phyloP scores from a whole-genome alignment of 1,140 invertebrate species.

The Trialeurodes vaporariorum region DNA sequence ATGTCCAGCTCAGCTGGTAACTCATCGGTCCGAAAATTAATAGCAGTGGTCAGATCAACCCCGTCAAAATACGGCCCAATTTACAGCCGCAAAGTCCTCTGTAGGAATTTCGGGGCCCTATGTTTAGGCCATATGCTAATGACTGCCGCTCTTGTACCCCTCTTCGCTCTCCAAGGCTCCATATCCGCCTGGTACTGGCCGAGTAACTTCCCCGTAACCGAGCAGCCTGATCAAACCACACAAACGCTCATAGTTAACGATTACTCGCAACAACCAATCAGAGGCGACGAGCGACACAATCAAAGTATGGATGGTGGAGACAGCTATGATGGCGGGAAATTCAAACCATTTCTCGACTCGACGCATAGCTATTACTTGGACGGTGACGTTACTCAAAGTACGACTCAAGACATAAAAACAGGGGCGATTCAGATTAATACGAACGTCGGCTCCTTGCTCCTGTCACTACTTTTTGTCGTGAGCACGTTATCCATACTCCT shows the following conservation, averaged over 20 bases:
- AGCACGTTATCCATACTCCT: conserved; percentile 42
- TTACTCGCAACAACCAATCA: not conserved
- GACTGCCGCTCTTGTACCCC: conserved; percentile 48
- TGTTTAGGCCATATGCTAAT: conserved; percentile 44
- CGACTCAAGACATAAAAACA: conserved; percentile 17
- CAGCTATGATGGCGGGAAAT: not conserved
- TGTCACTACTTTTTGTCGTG: conserved; percentile 40
- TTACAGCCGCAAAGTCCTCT: conserved; percentile 32
- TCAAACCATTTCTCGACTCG: too few relatives aligned
- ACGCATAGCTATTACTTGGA: not conserved
- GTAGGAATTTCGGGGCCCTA: conserved; percentile 42
- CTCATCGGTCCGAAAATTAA: conserved; percentile 50
- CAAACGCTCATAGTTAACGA: too few relatives aligned
- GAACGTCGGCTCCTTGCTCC: conserved; percentile 40
- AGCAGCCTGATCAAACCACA: not conserved
- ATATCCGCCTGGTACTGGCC: conserved; percentile 26
- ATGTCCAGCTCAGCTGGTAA: conserved; percentile 45
- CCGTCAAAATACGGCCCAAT: conserved; percentile 32
- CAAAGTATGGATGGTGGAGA: not conserved
- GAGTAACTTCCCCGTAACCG: not conserved
- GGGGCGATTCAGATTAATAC: conserved; percentile 24
- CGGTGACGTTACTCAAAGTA: not conserved
- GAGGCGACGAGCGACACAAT: not conserved
- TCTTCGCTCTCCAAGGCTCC: conserved; percentile 43
- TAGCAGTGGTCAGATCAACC: conserved; percentile 40